These are phyloP conservation scores for Dryobates pubescens DNA, from an alignment of 2,797 vertebrate species.

Conservation along the genomic window DNA sequence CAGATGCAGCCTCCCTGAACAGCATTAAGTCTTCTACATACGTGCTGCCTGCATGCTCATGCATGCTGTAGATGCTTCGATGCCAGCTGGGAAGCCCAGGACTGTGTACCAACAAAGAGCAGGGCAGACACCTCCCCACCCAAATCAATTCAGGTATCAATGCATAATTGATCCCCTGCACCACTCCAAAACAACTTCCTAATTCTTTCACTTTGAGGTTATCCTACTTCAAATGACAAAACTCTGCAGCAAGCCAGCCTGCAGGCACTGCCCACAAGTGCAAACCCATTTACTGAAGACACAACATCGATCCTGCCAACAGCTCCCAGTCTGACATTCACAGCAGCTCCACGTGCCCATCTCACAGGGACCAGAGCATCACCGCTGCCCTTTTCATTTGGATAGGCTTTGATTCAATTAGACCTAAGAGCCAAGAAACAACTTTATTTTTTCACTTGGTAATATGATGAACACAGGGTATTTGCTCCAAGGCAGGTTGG, in stretches of 20 bases:
- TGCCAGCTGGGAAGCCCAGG: neutral
- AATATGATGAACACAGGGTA: neutral
- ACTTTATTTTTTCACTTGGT: neutral
- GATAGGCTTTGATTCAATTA: neutral
- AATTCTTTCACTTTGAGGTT: neutral
- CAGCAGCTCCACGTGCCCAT: accelerated
- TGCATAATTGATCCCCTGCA: neutral
- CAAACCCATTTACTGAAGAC: neutral
- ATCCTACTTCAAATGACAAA: neutral
- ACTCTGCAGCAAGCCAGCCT: neutral
- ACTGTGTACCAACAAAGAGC: accelerated
- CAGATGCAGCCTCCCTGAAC: no score
- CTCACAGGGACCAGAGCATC: neutral
- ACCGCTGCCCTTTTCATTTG: conserved; percentile 8
- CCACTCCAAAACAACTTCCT: neutral
- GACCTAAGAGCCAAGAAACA: neutral
- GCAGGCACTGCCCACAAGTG: neutral
- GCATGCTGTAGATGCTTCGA: accelerated
- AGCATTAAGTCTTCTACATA: no score
- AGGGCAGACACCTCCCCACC: neutral
- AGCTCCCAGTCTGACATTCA: neutral
- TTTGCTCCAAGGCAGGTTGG: neutral
- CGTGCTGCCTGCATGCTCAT: accelerated
- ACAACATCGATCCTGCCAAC: accelerated
- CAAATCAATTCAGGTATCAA: neutral